These are phyloP conservation scores for Ormyrus thymus DNA, from an alignment of 2,888 invertebrate genomes.

Conservation along the genomic window DNA sequence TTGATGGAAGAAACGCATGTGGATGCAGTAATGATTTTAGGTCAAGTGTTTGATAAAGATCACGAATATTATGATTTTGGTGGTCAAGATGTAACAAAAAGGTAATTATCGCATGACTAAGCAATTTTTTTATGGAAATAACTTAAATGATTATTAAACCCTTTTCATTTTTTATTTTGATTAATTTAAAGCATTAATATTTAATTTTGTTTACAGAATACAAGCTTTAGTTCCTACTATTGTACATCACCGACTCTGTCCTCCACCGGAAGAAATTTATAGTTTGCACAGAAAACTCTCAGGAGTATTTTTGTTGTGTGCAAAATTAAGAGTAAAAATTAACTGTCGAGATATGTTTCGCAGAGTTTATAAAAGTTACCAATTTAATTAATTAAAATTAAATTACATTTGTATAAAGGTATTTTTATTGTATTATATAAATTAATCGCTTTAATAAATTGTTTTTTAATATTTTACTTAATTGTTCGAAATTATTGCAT, in stretches of 20 bases:
- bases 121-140: no score
- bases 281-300: conserved; percentile 97
- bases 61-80: conserved; percentile 92
- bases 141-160: no score
- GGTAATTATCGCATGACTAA: conserved; percentile 58
- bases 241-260: conserved; percentile 93
- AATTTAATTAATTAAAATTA: conserved; percentile 66
- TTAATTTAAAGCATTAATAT: neutral
- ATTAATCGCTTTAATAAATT: conserved; percentile 41
- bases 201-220: conserved; percentile 75
- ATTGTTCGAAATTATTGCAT: neutral
- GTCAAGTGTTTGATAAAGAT: conserved; percentile 90
- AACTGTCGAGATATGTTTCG: conserved; percentile 90
- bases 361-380: conserved; percentile 84
- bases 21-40: conserved; percentile 97
- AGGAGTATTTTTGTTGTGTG: conserved; percentile 93
- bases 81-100: conserved; percentile 79
- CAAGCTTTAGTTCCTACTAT: conserved; percentile 94
- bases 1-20: conserved; percentile 97
- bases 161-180: neutral
- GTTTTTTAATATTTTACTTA: conserved; percentile 41
- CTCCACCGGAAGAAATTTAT: conserved; percentile 99
- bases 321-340: conserved; percentile 88
- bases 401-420: neutral
- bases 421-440: conserved; percentile 35